Base-by-base conservation (phyloP, 2,113 vertebrate genomes). In the Psettodes erumei region DNA sequence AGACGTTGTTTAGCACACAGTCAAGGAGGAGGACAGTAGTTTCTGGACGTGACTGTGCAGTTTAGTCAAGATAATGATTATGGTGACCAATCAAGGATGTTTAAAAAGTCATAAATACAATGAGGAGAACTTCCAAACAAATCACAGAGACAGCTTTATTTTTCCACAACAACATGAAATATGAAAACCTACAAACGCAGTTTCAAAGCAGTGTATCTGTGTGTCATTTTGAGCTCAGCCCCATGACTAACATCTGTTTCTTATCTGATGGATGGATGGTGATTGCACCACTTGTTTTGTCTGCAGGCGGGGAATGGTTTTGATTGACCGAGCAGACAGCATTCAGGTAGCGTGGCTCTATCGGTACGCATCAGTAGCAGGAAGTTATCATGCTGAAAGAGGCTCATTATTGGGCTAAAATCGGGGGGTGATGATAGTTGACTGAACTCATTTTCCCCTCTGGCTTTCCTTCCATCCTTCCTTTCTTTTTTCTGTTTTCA, bases 281-380 rank as follows among this genome's bases (percentile, higher is more conserved):
- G 85, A 90, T 89, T 90, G 83, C 71, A 42, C 73, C 72, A 65
- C 74, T 75, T 93, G 89, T 93, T 93, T 86, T 90, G 90, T 92
- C 91, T 94, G 67, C 77, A 86, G 77, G 66, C 74, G 2, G 62
- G 43, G 77, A 66, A 86, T 81, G 64, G 82, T 85, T 93, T 88
- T 82, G 91, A 93, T 93, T 85, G 72, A 77, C 74, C 71, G 32
- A 76, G 83, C 60, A 88, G 89, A 91, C 92, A 90, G 70, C 69
- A 84, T 92, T 93, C 87, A 92, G 82, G 83, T 86, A 86, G 86
- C 65, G 21, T 40, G 72, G 62, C 79, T 86, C 78, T 88, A 87
- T 90, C 85, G 53, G 87, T 23, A 70, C 45, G 83, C 84, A 83
- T 89, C 88, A 79, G 71, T 83, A 85, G 81, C 83, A 84, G 83